These are phyloP conservation scores for Lucinisca nassula DNA, from an alignment of 2,888 invertebrate genomes.

Conservation along the genomic window DNA sequence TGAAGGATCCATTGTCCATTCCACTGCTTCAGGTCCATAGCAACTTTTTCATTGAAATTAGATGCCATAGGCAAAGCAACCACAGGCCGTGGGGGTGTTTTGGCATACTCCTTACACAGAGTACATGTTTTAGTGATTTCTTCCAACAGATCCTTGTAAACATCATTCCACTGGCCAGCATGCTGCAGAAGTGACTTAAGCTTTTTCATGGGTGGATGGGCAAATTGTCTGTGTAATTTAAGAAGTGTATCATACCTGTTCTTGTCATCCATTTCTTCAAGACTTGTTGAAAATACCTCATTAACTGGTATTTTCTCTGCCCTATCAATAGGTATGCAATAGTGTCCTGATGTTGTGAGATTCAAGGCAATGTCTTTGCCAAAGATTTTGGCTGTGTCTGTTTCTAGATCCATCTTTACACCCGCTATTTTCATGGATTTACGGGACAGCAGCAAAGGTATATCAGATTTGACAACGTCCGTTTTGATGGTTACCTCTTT, in stretches of 20 bases:
- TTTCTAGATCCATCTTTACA: slow-evolving; percentile 32
- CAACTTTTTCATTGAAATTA: neutral
- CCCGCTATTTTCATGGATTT: slow-evolving; percentile 20
- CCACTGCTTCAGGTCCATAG: slow-evolving; percentile 3
- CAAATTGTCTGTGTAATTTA: slow-evolving; percentile 27
- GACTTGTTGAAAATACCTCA: neutral
- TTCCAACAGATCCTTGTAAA: neutral
- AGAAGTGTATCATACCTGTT: neutral
- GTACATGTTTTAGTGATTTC: slow-evolving; percentile 18
- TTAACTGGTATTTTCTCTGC: neutral
- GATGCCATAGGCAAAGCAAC: slow-evolving; percentile 42
- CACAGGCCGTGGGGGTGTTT: slow-evolving; percentile 37
- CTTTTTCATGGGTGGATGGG: slow-evolving; percentile 34
- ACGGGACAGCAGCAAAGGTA: slow-evolving; percentile 15
- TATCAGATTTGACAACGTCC: slow-evolving; percentile 29
- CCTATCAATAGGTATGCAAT: neutral
- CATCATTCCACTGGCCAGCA: slow-evolving; percentile 29
- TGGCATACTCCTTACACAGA: slow-evolving; percentile 27
- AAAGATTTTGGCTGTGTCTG: slow-evolving; percentile 28
- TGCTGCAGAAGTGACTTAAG: slow-evolving; percentile 27
- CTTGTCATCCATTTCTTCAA: neutral
- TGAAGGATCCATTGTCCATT: neutral
- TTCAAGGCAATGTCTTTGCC: slow-evolving; percentile 25
- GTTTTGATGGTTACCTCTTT: slow-evolving; percentile 11
- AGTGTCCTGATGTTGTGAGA: slow-evolving; percentile 18